These are phyloP conservation scores for Columba livia DNA, from an alignment of 2,113 vertebrate species.

Conservation along the genomic window DNA sequence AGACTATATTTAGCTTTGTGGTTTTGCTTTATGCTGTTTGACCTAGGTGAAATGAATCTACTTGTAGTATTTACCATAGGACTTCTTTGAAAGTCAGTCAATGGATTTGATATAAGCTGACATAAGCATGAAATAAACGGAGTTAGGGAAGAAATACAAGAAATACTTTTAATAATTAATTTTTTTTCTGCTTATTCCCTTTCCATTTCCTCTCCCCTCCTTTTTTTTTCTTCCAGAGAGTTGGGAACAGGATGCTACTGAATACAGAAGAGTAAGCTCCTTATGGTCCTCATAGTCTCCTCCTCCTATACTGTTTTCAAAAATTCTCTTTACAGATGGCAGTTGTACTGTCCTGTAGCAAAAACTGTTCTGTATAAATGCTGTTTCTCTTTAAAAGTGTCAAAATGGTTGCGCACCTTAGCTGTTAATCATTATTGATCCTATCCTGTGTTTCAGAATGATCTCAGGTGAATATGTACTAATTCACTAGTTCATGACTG, in stretches of 20 bases:
- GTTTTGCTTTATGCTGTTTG: not conserved
- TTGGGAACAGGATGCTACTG: not conserved
- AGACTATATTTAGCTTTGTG: not conserved
- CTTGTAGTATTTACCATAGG: not conserved
- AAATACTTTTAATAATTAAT: not conserved
- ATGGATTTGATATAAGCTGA: not conserved
- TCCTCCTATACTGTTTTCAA: not conserved
- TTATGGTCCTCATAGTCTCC: not conserved
- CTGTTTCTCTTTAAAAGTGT: constrained; percentile 1
- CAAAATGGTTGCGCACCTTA: not conserved
- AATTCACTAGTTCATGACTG: not conserved
- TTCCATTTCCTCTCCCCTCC: not conserved
- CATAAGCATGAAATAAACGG: not conserved
- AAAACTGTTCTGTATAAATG: not conserved
- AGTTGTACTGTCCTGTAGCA: not conserved
- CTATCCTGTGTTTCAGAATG: not conserved
- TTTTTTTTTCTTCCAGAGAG: constrained; percentile 47
- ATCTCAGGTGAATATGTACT: constrained; percentile 7
- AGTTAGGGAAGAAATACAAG: not conserved
- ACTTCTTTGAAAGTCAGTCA: not conserved
- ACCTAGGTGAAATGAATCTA: not conserved
- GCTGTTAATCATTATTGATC: not conserved
- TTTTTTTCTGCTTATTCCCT: not conserved
- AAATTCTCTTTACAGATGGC: not conserved
- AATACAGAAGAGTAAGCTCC: constrained; percentile 36